A percentile compares a stretch with the other conserved stretches of the same genome.
Evolutionary conservation across 2,113 vertebrate genomes (phyloP).

Genomic region (Dunckerocampus dactyliophorus): DNA sequence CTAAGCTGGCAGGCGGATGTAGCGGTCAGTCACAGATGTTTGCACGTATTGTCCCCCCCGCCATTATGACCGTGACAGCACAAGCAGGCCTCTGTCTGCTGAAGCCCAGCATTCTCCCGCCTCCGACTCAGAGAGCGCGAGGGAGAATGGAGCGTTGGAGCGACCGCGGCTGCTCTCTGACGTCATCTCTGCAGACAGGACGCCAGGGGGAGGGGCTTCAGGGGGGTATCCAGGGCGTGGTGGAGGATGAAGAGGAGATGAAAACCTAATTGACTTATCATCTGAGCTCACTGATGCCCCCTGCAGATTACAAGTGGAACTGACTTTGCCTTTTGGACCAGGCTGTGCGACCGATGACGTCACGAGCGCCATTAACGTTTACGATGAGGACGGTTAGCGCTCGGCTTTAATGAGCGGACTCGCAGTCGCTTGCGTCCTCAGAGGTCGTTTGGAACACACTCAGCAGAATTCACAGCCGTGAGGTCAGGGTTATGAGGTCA

Average conservation of each 20-base stretch:
- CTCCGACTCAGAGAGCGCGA: not conserved
- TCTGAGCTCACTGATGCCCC: not conserved
- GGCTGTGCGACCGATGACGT: not conserved
- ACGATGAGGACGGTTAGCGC: too few species aligned
- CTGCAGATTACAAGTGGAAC: conserved; percentile 9
- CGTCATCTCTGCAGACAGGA: too few species aligned
- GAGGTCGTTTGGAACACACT: too few species aligned
- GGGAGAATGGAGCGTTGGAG: too few species aligned
- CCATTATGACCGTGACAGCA: not conserved
- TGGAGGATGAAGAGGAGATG: not conserved
- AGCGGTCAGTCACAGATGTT: not conserved
- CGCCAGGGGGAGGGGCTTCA: not conserved
- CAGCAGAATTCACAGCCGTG: too few species aligned
- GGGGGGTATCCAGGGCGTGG: not conserved
- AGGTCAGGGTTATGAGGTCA: too few species aligned
- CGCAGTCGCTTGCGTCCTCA: too few species aligned
- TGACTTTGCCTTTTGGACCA: conserved; percentile 4
- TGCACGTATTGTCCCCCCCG: conserved; percentile 6
- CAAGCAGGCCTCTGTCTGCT: not conserved
- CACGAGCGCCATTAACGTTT: not conserved
- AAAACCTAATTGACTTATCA: not conserved
- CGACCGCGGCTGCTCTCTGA: too few species aligned
- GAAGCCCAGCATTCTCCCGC: not conserved
- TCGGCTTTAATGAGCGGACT: too few species aligned
- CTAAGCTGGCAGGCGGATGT: not conserved